Base-by-base conservation (phyloP, 2,797 vertebrate genomes). In the Hemibagrus guttatus region DNA sequence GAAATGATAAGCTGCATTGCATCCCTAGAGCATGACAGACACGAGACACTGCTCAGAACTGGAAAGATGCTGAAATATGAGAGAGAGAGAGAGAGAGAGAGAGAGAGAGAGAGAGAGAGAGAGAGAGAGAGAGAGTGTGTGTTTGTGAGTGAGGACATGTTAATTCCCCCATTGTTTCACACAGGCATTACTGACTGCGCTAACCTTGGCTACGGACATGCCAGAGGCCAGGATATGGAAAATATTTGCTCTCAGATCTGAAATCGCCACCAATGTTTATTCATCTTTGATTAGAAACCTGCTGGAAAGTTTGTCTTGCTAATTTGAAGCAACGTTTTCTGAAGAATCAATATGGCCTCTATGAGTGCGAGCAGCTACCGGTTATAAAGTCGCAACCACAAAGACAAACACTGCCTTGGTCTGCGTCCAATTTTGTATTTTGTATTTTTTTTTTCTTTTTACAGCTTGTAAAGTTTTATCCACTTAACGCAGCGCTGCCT, bases 251-350 rank as follows among this genome's bases (percentile, higher is more conserved):
- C 83, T 86, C 87, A 76, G 26, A 84, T 58, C 82, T 86, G 56
- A 84, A 85, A 90, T 79, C 71, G 83, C 14, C 82, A 49, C 56
- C 72, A 80, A 11, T 75, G 85, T 89, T 90, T 89, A 83, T 90
- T 86, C 72, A 35, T 78, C 31, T 86, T 81, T 84, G 66, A 90
- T 84, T 81, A 88, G 59, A 31, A 87, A 85, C 87, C 80, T 28
- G 59, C n/a, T 81, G 39, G 84, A 76, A 87, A 84, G 89, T 89
- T 68, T 88, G 86, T 76, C 86, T 88, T 88, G 56, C 49, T 83
- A 69, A 89, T 86, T 83, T 54, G 49, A 76, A 83, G 52, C 61
- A 85, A 84, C 49, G 85, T 87, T 84, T 83, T 69, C 46, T 79
- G 21, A 4, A 49, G 56, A 74, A 61, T 63, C 54, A 81, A 35